Percentiles rank a stretch among this genome's conserved stretches.
These are phyloP conservation scores for Coremacera marginata DNA, from an alignment of 2,888 invertebrate genomes.

Conservation along the genomic window DNA sequence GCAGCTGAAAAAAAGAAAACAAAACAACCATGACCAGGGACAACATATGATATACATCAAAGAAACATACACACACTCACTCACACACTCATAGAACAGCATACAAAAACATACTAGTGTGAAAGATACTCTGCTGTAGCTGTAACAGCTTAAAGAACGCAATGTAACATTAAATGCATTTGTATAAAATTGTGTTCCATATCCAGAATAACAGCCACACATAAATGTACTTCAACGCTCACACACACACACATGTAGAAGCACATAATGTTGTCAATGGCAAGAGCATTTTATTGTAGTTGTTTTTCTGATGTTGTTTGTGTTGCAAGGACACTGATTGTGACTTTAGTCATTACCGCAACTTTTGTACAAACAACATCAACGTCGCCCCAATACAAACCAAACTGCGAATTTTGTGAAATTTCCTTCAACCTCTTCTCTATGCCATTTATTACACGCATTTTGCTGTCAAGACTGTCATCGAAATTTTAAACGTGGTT, in stretches of 20 bases:
- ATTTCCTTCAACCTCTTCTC: too few relatives aligned
- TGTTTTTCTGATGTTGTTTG: background rate
- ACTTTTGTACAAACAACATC: background rate
- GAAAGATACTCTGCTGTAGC: conserved; percentile 6
- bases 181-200: conserved; percentile 21
- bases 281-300: background rate
- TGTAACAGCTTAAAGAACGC: background rate
- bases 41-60: conserved; percentile 5
- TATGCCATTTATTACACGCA: background rate
- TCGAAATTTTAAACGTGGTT: conserved; percentile 22
- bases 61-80: background rate
- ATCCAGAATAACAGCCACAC: background rate
- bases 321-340: background rate
- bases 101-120: background rate
- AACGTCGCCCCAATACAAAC: background rate
- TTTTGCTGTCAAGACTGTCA: conserved; percentile 18
- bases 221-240: background rate
- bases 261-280: background rate
- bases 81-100: background rate
- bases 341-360: conserved; percentile 4
- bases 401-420: background rate
- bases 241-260: background rate
- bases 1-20: background rate
- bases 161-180: conserved; percentile 25
- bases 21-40: conserved; percentile 8